Evolutionary conservation across 2,888 invertebrate genomes (phyloP), one percentile per base, ranked within the genome.

Genomic region (Lacanobia wlatinum): DNA sequence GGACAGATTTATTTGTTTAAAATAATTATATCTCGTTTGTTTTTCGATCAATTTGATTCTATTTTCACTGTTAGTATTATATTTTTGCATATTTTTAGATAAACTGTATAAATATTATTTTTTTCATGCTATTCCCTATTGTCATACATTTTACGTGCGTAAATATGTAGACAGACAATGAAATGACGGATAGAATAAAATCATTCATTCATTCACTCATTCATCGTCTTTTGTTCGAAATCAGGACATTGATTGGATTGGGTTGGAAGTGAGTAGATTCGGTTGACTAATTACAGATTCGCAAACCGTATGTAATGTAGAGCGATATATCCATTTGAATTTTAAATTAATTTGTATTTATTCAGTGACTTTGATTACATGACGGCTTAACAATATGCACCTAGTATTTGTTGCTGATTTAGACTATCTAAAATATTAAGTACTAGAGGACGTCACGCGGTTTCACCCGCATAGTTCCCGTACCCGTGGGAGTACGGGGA

Each of bases 201-300:
- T 56, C 34, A 56, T 56, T 56, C 56, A 56, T 56, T 56, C 18
- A 38, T 21, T 59, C 38, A 59, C 21, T 58, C 21, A n/a, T 59
- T 40, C 40, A 59, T 53, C 5, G 34, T 2, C 48, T 58, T 61
- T 76, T 76, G 60, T 79, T 70, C 56, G 46, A 40, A 78, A 56
- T 66, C 59, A 52, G 70, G 18, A 66, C n/a, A 63, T 34, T 71
- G 53, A 74, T 71, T 67, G 55, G 53, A 67, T 50, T 55, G n/a
- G 53, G 64, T 67, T 6, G n/a, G 34, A 16, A 58, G 23, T 21
- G 63, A 50, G 63, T 21, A 48, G 10, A 23, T 55, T 53, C 38
- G 58, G 46, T 68, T n/a, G n/a, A 58, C n/a, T 58, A 38, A 14
- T 59, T 59, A 21, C 4, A n/a, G 38, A 58, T n/a, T 14, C 21